Conservation (phyloP, 2,797 vertebrate species). For the Apogon talboti region DNA sequence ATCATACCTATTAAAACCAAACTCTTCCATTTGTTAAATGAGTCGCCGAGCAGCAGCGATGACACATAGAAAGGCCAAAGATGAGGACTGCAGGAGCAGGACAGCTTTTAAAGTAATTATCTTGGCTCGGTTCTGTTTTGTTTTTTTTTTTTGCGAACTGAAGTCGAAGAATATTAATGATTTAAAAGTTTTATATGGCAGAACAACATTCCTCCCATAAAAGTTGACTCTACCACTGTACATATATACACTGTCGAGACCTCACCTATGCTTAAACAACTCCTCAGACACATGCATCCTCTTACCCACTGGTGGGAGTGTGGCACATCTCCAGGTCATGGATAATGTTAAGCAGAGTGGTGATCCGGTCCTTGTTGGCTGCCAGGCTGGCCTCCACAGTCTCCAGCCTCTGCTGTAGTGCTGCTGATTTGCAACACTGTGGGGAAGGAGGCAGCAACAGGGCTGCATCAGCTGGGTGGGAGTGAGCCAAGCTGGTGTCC, state of each 20-base stretch:
- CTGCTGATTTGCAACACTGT: slow-evolving; percentile 70
- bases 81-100: slow-evolving; percentile 53
- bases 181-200: slow-evolving; percentile 25
- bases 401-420: slow-evolving; percentile 90
- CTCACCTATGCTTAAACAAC: not conserved
- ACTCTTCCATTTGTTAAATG: slow-evolving; percentile 20
- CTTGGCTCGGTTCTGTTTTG: slow-evolving; percentile 32
- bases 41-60: slow-evolving; percentile 26
- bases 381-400: slow-evolving; percentile 92
- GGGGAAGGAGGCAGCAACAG: slow-evolving; percentile 72
- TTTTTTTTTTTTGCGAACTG: slow-evolving; percentile 31
- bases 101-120: slow-evolving; percentile 49
- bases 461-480: slow-evolving; percentile 72
- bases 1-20: not conserved
- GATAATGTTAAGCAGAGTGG: slow-evolving; percentile 95
- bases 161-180: slow-evolving; percentile 32
- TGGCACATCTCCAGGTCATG: slow-evolving; percentile 94
- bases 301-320: slow-evolving; percentile 90
- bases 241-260: not conserved
- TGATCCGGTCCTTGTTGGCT: slow-evolving; percentile 94
- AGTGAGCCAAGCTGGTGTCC: slow-evolving; percentile 63
- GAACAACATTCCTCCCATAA: not conserved
- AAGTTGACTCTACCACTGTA: not conserved
- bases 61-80: slow-evolving; percentile 42
- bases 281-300: slow-evolving; percentile 8